Evolutionary conservation across 2,888 invertebrate species (phyloP), one percentile per base, ranked within the genome.

Genomic region (Stratiomys singularior): DNA sequence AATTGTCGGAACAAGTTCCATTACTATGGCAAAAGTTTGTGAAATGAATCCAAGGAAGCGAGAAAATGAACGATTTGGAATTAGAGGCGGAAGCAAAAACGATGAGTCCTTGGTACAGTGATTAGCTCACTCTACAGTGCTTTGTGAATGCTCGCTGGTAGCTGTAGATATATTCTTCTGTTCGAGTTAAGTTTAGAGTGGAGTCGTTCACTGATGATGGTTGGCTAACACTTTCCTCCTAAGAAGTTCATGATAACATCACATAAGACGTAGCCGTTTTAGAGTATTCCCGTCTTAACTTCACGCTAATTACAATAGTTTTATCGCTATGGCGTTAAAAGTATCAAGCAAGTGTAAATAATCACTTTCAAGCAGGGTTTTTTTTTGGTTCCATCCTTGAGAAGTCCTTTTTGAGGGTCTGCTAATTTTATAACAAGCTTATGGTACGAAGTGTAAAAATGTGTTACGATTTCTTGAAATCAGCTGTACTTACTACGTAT

Each of bases 1-100:
- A 66, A 66, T 66, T 37, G 66, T 66, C 63, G 25, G 27, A 63
- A 25, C 27, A 63, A 63, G 27, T 63, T 18, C 58, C 58, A 27
- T 63, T 63, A 58, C 58, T n/a, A 28, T 28, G 28, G 63, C 27
- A 27, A 18, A 52, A 52, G 52, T 52, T 52, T 52, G 52, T 18
- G 52, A 52, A 52, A 37, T 37, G 52, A 4, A 52, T 52, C 52
- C 52, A 52, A 13, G 15, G 18, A 52, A 52, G 52, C n/a, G 18
- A 52, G 52, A 52, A 52, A 52, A 52, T 52, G 18, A 18, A n/a
- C 18, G 18, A 52, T 4, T 52, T 52, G 52, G 15, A n/a, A 52
- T n/a, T 52, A 18, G 7, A 52, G 52, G n/a, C 18, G 52, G 37
- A 37, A 37, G 37, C 37, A 52, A 52, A 52, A 52, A 52, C n/a